Evolutionary conservation across 2,797 vertebrate species (phyloP).

Genomic region (Coilia nasus): DNA sequence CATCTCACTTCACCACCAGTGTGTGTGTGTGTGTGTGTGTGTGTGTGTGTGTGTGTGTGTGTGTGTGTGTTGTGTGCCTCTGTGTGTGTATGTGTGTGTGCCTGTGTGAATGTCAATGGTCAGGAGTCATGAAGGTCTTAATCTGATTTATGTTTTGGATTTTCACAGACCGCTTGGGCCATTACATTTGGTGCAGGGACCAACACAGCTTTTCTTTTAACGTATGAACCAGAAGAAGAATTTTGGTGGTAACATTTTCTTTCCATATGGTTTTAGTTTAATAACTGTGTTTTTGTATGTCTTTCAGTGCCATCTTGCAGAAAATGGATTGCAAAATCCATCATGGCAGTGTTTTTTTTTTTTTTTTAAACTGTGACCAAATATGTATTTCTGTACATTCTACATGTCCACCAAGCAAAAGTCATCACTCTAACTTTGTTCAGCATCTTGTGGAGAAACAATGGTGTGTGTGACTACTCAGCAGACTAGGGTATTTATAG

Average conservation of each 20-base stretch:
- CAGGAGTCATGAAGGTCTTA: background rate
- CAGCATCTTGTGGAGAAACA: background rate
- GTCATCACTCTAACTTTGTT: background rate
- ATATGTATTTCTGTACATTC: background rate
- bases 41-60: background rate
- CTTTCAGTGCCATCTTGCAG: background rate
- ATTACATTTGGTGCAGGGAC: background rate
- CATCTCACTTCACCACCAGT: background rate
- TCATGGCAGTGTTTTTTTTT: background rate
- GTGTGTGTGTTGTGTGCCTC: slow-evolving; percentile 18
- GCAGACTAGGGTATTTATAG: slow-evolving; percentile 1
- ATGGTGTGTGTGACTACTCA: background rate
- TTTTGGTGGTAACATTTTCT: background rate
- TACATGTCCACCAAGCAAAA: background rate
- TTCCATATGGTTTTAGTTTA: background rate
- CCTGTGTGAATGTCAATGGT: background rate
- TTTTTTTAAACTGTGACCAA: background rate
- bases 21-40: background rate
- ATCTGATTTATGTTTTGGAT: background rate
- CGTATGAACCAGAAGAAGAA: background rate
- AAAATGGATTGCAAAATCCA: background rate
- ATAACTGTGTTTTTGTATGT: background rate
- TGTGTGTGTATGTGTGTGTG: background rate
- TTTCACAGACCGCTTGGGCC: background rate
- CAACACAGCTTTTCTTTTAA: background rate